Evolutionary conservation across 1,140 invertebrate genomes (phyloP), one percentile per base, ranked within the genome.

Genomic region (Araneus ventricosus): DNA sequence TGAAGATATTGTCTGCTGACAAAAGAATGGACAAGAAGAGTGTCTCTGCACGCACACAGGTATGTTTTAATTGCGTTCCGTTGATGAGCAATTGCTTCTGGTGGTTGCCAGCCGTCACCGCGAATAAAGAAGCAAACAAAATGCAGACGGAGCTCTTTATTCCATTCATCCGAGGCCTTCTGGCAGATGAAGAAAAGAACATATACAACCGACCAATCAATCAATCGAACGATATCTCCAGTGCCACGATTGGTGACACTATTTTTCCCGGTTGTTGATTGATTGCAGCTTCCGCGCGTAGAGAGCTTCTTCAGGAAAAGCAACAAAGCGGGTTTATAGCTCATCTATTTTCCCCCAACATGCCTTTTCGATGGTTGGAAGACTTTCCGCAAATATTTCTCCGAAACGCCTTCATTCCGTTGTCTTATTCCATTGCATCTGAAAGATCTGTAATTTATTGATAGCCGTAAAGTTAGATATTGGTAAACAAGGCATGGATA

Each of bases 201-300:
- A 87, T 34, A 87, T 87, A 30, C 85, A 61, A 87, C 34, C 27
- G 37, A 37, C 52, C 52, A 59, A 87, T 87, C 85, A 37, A 87
- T 87, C 85, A 87, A 87, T 61, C 61, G 61, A 61, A 87, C 85
- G 61, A 87, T 87, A 87, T 87, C 85, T 57, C 63, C 85, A 37
- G 57, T 87, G 85, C 61, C 85, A 30, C 34, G 85, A 61, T 45
- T 27, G 34, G 59, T 37, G 85, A 87, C 85, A 61, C 34, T 37
- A 52, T 52, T 52, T 52, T 87, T 61, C 30, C 85, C 52, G 57
- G 7, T 61, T 34, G 85, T 59, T 87, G 85, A 87, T 87, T 39
- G 85, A 87, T 87, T 37, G 39, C 80, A 52, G 27, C 37, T 34
- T 82, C 80, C 80, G 80, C 41, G 24, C 41, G 34, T 30, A 75